Base-by-base conservation (phyloP, 2,888 invertebrate species). In the Myopa tessellatipennis region DNA sequence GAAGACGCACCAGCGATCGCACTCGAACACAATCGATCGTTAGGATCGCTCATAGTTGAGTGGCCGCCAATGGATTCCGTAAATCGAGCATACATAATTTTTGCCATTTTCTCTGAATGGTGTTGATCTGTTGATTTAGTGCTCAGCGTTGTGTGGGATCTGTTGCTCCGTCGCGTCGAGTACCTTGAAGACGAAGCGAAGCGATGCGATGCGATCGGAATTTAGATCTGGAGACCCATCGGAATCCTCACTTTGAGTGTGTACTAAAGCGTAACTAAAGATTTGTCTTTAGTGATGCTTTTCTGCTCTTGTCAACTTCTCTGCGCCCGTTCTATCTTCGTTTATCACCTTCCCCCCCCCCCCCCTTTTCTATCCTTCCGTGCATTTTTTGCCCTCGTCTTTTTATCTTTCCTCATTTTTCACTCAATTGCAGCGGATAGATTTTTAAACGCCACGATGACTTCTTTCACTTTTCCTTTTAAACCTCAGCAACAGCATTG, bases 51-150 rank as follows among this genome's bases (percentile, higher is more conserved):
- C 26, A 55, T 1, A 10, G 60, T 14, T 50, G 50, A 50, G 50
- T 50, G 50, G 10, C 50, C 14, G 50, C 50, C 14, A 14, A 3
- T 55, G 16, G 55, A 45, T 45, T 45, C 10, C 1, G 45, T 45
- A 45, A 8, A 45, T 45, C 55, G 55, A 55, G 16, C 16, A 55
- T 55, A 5, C 0, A 16, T n/a, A n/a, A 36, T 67, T 67, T 38
- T 38, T 6, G 26, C 40, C 18, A 63, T 69, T 50, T 45, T 8
- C 70, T 4, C 18, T 55, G 36, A 58, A 70, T 36, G 52, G 70
- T 70, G 70, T 70, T 52, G 55, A 55, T 18, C 50, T 70, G 14
- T 58, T 70, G 70, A 70, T 70, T 70, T 58, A 70, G 52, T 70
- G 55, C 34, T 70, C 7, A 45, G 45, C 55, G 26, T 38, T 69